Evolutionary conservation across 2,888 invertebrate species (phyloP).

Genomic region (Diarsia mendica): DNA sequence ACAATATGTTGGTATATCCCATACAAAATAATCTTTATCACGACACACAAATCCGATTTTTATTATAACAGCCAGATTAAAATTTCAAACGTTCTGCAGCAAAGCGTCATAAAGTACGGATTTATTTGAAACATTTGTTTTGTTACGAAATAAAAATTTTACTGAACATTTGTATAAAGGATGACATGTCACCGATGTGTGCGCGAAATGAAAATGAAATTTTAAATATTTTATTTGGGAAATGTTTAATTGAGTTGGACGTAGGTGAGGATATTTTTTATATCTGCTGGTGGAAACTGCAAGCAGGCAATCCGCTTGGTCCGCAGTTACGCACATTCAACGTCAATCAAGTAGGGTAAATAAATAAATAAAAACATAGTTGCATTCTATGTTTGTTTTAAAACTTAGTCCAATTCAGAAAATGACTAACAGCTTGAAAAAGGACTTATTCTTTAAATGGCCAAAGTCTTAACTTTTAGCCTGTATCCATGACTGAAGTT

Average conservation of each 20-base stretch:
- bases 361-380: no score
- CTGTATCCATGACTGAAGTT: no score
- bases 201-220: constrained; percentile 51
- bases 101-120: constrained; percentile 50
- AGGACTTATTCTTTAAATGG: no score
- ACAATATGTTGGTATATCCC: constrained; percentile 22
- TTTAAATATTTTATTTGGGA: constrained; percentile 60
- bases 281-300: constrained; percentile 10
- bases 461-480: no score
- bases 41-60: constrained; percentile 59
- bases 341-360: not conserved
- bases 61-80: constrained; percentile 57
- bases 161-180: constrained; percentile 33
- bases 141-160: constrained; percentile 39
- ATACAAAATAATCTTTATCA: constrained; percentile 55
- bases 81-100: constrained; percentile 56
- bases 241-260: constrained; percentile 46
- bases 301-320: not conserved
- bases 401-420: no score
- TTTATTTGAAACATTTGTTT: constrained; percentile 57
- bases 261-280: constrained; percentile 28
- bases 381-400: no score
- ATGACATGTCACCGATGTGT: constrained; percentile 34
- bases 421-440: no score
- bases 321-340: not conserved